Evolutionary conservation across 1,140 invertebrate genomes (phyloP), one percentile per base, ranked within the genome.

Genomic region (Polyergus mexicanus): DNA sequence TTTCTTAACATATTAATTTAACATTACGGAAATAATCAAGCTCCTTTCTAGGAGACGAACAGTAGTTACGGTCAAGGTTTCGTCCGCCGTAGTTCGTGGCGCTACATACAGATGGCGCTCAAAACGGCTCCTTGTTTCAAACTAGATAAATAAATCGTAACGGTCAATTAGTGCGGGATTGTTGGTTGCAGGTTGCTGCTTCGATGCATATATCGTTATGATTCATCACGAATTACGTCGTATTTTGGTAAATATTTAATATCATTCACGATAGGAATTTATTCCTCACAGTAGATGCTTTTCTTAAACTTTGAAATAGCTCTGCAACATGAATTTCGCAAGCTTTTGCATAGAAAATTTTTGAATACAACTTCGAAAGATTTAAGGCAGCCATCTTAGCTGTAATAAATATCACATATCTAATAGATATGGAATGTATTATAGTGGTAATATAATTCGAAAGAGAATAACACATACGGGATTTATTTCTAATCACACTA

Each of bases 371-470:
- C 22, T 38, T 58, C n/a, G 7, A 25, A 25, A 22, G 3, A 4
- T 44, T 56, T n/a, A 58, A 19, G 28, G 47, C 19, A 69, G 7
- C 32, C 35, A 75, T 75, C 32, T 75, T 75, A 4, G 41, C 19
- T 6, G 0, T 35, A 32, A 72, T 32, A 22, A 72, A n/a, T n/a
- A 22, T 63, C 10, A 7, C 11, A 2, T 22, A 8, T n/a, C 0
- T 28, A 28, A 28, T 28, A 28, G 25, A 38, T 38, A 6, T 38
- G 35, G 6, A 58, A 58, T 22, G 5, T 54, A 54, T 54, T 54
- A 19, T 4, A n/a, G 7, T 51, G 13, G 6, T n/a, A 16, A 51
- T 51, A 7, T 51, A 54, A 54, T 54, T 54, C 1, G 51, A 16
- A 54, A 4, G 8, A 44, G 11, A 44, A 10, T 44, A 44, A 11